Evolutionary conservation across 2,888 invertebrate species (phyloP), one percentile per base, ranked within the genome.

Genomic region (Dicyrtomina minuta): DNA sequence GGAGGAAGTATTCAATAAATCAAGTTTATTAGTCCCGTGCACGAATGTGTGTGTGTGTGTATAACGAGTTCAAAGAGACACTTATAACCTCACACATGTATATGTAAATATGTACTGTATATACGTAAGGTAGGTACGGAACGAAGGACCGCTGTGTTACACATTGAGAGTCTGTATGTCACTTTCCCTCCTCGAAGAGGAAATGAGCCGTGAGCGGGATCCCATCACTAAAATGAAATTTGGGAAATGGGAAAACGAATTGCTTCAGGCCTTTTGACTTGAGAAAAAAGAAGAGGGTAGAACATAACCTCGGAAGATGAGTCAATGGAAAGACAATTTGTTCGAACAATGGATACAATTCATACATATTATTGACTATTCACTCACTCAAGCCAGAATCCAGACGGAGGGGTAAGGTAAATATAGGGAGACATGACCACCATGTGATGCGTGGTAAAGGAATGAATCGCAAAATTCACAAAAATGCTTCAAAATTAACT

Each of bases 141-240:
- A 58, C 64, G 22, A 49, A 53, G 24, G 60, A 44, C n/a, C n/a
- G n/a, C n/a, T n/a, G n/a, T n/a, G n/a, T n/a, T n/a, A 44, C 33
- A 33, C 4, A 33, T 33, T 3, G 33, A 33, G 33, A 8, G 3
- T 33, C 3, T 33, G 33, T 33, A 33, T 51, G 33, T 67, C 67
- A 67, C 51, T 67, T 67, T 67, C 59, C 51, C 53, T 44, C 59
- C 33, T 24, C 26, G 22, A 46, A 59, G 41, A 64, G 55, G 53
- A 66, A 70, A 70, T 70, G 70, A 70, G 59, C 70, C 70, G 70
- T 70, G 70, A 70, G 70, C 55, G 70, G 66, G 70, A 70, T 70
- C 60, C 70, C 70, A 70, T 70, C 70, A 70, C 66, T 58, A 59
- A 70, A 70, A 70, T 70, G 70, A 66, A 66, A 66, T 66, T 68